These are phyloP conservation scores for Morone chrysops DNA, from an alignment of 2,113 vertebrate genomes.

Conservation along the genomic window DNA sequence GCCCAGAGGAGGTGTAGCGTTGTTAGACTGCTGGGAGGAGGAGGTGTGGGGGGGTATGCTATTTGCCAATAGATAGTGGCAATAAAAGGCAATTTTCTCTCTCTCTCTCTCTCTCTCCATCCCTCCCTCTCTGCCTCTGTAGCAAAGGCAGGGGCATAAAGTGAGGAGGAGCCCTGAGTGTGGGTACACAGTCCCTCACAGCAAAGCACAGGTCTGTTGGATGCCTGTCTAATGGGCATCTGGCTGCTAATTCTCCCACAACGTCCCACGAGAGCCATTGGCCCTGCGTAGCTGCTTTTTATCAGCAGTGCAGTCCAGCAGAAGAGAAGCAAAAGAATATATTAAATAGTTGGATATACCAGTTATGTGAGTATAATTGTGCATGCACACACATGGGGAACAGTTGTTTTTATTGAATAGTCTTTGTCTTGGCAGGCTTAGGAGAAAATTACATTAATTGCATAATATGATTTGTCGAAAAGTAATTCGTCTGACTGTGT, in stretches of 20 bases:
- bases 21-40: constrained; percentile 42
- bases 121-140: constrained; percentile 51
- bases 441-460: constrained; percentile 43
- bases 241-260: constrained; percentile 58
- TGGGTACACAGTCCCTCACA: constrained; percentile 35
- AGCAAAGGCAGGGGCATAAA: constrained; percentile 49
- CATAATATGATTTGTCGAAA: constrained; percentile 42
- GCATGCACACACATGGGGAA: neutral
- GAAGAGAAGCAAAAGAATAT: constrained; percentile 34
- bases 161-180: constrained; percentile 44
- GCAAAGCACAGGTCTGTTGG: constrained; percentile 50
- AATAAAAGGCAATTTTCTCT: constrained; percentile 66
- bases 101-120: neutral
- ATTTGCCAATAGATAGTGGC: constrained; percentile 71
- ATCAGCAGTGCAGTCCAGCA: constrained; percentile 60
- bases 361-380: constrained; percentile 63
- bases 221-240: constrained; percentile 65
- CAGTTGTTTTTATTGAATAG: constrained; percentile 36
- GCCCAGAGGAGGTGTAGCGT: constrained; percentile 38
- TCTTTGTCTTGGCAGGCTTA: constrained; percentile 19
- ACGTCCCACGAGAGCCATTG: constrained; percentile 52
- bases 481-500: constrained; percentile 32
- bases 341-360: constrained; percentile 43
- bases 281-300: constrained; percentile 49
- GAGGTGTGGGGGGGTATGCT: constrained; percentile 38